Conservation (phyloP, 2,113 vertebrate genomes). For the Labeo rohita region DNA sequence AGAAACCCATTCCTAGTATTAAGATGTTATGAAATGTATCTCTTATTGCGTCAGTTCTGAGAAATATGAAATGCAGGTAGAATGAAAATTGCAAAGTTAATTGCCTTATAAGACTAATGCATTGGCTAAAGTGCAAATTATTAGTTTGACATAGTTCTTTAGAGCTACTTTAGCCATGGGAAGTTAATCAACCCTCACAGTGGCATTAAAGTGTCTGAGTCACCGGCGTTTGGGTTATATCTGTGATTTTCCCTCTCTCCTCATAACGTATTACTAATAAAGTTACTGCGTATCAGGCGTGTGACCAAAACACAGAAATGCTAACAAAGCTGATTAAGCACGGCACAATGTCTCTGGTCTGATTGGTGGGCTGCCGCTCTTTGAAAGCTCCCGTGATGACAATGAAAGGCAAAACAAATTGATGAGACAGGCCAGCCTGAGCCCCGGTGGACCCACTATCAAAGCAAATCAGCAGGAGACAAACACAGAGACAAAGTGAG, state of each 20-base stretch:
- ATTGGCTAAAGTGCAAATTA: not conserved
- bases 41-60: not conserved
- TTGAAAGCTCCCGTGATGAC: constrained; percentile 45
- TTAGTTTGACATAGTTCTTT: constrained; percentile 24
- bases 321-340: constrained; percentile 14
- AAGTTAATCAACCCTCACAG: not conserved
- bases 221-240: not conserved
- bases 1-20: not conserved
- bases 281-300: constrained; percentile 5
- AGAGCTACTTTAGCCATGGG: constrained; percentile 3
- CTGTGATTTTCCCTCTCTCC: not conserved
- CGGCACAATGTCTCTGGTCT: constrained; percentile 20
- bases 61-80: not conserved
- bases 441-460: constrained; percentile 32
- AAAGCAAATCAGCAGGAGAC: constrained; percentile 48
- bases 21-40: not conserved
- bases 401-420: constrained; percentile 44
- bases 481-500: constrained; percentile 43
- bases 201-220: constrained; percentile 27
- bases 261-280: constrained; percentile 2
- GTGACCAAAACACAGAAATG: not conserved
- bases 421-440: constrained; percentile 45
- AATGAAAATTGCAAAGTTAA: not conserved
- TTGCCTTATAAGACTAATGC: not conserved
- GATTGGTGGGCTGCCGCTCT: constrained; percentile 42